phyloP scores from a whole-genome alignment of 2,113 vertebrate genomes.

The Mirounga angustirostris region DNA sequence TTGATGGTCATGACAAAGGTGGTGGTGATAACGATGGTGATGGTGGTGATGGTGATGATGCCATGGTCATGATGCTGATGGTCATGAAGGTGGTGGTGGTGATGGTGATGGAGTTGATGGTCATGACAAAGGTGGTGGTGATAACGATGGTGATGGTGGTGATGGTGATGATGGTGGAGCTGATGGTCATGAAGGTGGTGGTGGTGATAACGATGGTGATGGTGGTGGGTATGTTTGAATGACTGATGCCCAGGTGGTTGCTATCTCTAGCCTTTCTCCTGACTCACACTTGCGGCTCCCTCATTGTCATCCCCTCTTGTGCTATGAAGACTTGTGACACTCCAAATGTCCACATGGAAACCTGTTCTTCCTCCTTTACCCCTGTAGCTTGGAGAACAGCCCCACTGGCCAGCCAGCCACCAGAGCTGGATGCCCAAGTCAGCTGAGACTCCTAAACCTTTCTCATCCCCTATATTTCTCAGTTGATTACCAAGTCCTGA shows the following conservation, averaged over 20 bases:
- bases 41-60: neutral
- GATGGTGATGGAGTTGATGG: too few relatives aligned
- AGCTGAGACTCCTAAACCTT: neutral
- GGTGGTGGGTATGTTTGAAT: neutral
- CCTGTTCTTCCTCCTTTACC: neutral
- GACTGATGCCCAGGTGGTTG: neutral
- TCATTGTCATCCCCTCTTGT: neutral
- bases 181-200: neutral
- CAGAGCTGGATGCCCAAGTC: neutral
- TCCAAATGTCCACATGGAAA: neutral
- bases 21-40: neutral
- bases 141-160: fast-evolving
- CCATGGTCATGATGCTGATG: too few relatives aligned
- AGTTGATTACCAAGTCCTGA: neutral
- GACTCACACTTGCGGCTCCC: neutral
- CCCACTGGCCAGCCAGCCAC: neutral
- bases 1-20: too few relatives aligned
- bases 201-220: neutral
- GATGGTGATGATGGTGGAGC: neutral
- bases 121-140: too few relatives aligned
- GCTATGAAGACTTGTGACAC: neutral
- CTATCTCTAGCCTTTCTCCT: neutral
- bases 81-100: neutral
- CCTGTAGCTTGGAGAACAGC: neutral
- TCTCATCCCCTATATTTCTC: neutral